phyloP scores from a whole-genome alignment of 2,797 vertebrate species.

The Sebastes hubbsi region DNA sequence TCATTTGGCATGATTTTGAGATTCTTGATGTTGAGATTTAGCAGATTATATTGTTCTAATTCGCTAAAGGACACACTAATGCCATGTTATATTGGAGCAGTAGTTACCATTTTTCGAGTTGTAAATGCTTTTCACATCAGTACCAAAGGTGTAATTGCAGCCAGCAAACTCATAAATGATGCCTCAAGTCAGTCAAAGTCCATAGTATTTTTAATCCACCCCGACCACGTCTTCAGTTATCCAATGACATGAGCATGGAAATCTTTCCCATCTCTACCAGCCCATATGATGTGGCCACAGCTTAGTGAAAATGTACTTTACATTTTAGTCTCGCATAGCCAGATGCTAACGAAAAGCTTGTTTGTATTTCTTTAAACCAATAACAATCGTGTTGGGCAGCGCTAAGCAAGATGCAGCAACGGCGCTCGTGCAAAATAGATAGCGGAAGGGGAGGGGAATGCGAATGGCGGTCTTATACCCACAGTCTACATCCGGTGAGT shows the following conservation, averaged over 20 bases:
- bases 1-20: not conserved
- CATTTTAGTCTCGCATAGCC: not conserved
- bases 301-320: accelerated
- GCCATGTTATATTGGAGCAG: not conserved
- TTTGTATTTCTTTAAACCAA: not conserved
- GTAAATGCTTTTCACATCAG: not conserved
- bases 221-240: not conserved
- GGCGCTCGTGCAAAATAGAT: not conserved
- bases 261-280: not conserved
- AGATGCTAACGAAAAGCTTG: not conserved
- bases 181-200: not conserved
- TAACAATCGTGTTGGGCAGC: accelerated
- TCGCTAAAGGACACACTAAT: not conserved
- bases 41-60: not conserved
- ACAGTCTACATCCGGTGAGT: not conserved
- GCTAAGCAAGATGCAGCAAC: not conserved
- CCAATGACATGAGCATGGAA: not conserved
- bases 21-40: not conserved
- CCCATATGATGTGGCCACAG: not conserved
- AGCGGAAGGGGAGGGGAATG: not conserved
- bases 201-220: not conserved
- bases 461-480: not conserved
- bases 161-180: not conserved
- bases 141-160: not conserved
- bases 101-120: not conserved